phyloP scores from a whole-genome alignment of 2,888 invertebrate species.

The Eulithis testata region DNA sequence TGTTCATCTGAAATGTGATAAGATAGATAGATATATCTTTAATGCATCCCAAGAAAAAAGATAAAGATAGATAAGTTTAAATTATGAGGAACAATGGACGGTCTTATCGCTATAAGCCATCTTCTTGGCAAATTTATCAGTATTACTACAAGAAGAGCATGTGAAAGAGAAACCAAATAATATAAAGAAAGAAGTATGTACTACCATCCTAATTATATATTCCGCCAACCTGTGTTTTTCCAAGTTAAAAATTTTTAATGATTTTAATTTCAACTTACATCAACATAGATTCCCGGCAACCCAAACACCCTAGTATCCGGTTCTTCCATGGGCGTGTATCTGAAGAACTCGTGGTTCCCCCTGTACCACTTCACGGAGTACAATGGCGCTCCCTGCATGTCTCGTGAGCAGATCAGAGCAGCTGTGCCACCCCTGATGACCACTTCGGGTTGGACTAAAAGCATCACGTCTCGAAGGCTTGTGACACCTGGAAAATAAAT shows the following conservation, averaged over 20 bases:
- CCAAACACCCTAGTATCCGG: constrained; percentile 90
- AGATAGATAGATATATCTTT: neutral
- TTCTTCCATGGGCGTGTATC: constrained; percentile 90
- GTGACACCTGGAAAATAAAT: constrained; percentile 79
- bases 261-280: constrained; percentile 85
- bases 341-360: constrained; percentile 92
- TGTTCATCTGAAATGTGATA: constrained; percentile 85
- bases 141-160: too few relatives aligned
- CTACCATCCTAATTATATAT: too few relatives aligned
- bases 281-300: constrained; percentile 90
- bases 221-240: neutral
- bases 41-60: too few relatives aligned
- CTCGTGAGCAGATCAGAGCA: constrained; percentile 89
- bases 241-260: too few relatives aligned
- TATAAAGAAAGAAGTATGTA: too few relatives aligned
- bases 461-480: constrained; percentile 88
- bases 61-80: too few relatives aligned
- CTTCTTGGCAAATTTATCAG: too few relatives aligned
- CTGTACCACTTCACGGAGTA: constrained; percentile 96
- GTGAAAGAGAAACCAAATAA: too few relatives aligned
- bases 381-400: constrained; percentile 89
- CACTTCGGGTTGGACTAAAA: constrained; percentile 88
- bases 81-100: too few relatives aligned
- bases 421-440: constrained; percentile 89
- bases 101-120: too few relatives aligned